Percentiles rank a stretch among this genome's conserved stretches.
These are phyloP conservation scores for Phortica okadai DNA, from an alignment of 2,888 invertebrate species.

Conservation along the genomic window DNA sequence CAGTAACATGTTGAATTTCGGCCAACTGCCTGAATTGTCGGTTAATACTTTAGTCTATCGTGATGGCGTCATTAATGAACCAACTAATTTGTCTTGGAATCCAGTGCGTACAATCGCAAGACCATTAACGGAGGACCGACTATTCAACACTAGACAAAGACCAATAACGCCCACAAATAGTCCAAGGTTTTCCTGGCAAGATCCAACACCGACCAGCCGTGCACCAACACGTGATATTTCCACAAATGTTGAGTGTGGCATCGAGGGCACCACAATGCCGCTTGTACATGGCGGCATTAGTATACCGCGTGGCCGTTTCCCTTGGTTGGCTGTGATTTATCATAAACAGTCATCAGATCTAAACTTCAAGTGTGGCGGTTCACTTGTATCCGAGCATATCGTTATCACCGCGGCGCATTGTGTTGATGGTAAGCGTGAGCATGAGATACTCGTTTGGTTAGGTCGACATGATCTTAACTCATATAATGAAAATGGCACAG, in stretches of 20 bases:
- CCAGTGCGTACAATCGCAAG: neutral
- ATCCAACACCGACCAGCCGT: neutral
- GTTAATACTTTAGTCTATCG: neutral
- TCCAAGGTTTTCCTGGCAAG: too few species aligned
- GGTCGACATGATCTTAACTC: constrained; percentile 74
- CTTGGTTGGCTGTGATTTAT: constrained; percentile 82
- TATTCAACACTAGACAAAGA: neutral
- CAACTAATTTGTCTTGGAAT: neutral
- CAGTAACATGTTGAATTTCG: neutral
- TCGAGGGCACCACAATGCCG: constrained; percentile 49
- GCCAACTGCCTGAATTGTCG: neutral
- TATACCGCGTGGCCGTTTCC: constrained; percentile 78
- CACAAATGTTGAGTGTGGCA: constrained; percentile 54
- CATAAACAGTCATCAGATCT: constrained; percentile 63
- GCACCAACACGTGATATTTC: neutral
- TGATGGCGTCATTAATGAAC: neutral
- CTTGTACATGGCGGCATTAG: constrained; percentile 55
- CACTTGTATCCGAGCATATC: constrained; percentile 61
- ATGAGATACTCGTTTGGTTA: constrained; percentile 67
- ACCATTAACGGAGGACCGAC: neutral
- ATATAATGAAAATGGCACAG: constrained; percentile 54
- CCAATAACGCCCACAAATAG: neutral
- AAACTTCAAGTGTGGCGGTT: constrained; percentile 71
- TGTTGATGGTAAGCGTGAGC: constrained; percentile 49
- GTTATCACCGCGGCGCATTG: constrained; percentile 77